These are phyloP conservation scores for Pyxicephalus adspersus DNA, from an alignment of 2,113 vertebrate genomes.

Conservation along the genomic window DNA sequence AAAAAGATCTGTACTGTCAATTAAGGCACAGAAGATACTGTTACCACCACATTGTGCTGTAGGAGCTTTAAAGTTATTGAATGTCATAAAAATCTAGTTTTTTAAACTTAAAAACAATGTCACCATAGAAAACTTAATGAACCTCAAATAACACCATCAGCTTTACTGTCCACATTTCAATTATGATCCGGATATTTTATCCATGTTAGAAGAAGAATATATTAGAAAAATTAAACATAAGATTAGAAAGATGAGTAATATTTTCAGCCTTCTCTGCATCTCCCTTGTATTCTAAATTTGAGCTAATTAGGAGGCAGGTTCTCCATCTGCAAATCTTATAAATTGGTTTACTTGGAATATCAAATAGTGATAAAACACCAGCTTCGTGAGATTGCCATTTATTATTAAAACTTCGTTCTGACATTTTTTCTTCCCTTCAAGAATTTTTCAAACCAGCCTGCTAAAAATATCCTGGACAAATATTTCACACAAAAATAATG, in stretches of 20 bases:
- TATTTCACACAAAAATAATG: conserved; percentile 55
- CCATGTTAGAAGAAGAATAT: conserved; percentile 10
- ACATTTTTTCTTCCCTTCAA: conserved; percentile 40
- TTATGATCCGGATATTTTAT: conserved; percentile 46
- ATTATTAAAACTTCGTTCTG: conserved; percentile 53
- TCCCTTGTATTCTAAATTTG: conserved; percentile 5
- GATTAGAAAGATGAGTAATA: conserved; percentile 45
- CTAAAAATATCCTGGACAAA: conserved; percentile 53
- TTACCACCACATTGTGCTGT: conserved; percentile 5
- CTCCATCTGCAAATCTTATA: conserved; percentile 36
- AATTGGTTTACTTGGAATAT: conserved; percentile 55
- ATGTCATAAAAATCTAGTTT: conserved; percentile 25
- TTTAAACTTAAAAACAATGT: conserved; percentile 1
- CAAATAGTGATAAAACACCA: conserved; percentile 41
- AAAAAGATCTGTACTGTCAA: conserved; percentile 25
- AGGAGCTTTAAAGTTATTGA: conserved; percentile 39
- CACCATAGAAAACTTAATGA: conserved; percentile 36
- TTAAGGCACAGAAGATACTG: conserved; percentile 25
- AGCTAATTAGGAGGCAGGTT: conserved; percentile 50
- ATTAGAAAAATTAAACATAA: conserved; percentile 16
- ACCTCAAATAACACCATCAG: conserved; percentile 31
- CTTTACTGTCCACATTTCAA: conserved; percentile 36
- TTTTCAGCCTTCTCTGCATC: conserved; percentile 5
- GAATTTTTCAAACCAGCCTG: conserved; percentile 47
- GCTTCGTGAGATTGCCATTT: conserved; percentile 38